Evolutionary conservation across 2,797 vertebrate species (phyloP).

Genomic region (Galaxias olidus): DNA sequence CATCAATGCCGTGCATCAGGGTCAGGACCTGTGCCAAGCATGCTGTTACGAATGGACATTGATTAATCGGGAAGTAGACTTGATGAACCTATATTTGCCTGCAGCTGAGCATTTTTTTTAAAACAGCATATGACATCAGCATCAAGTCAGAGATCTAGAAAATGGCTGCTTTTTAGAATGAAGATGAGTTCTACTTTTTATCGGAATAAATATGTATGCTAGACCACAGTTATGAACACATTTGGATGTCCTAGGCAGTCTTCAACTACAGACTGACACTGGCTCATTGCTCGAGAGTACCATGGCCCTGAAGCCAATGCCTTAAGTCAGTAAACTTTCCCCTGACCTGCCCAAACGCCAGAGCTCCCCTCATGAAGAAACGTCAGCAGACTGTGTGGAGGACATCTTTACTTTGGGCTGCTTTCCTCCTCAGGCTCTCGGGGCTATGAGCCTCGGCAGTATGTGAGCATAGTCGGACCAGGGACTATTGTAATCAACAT

Average conservation of each 20-base stretch:
- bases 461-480: constrained; percentile 60
- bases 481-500: constrained; percentile 41
- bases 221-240: not conserved
- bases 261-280: not conserved
- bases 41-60: too few species aligned
- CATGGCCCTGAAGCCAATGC: not conserved
- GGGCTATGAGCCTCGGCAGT: constrained; percentile 59
- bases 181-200: too few species aligned
- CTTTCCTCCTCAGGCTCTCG: constrained; percentile 41
- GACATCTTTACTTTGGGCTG: constrained; percentile 54
- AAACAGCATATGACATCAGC: too few species aligned
- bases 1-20: too few species aligned
- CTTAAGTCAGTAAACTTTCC: constrained; percentile 25
- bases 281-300: not conserved
- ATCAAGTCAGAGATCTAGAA: too few species aligned
- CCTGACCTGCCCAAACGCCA: constrained; percentile 71
- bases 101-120: too few species aligned
- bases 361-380: constrained; percentile 51
- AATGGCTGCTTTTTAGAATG: too few species aligned
- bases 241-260: not conserved
- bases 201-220: not conserved
- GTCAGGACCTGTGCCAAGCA: too few species aligned
- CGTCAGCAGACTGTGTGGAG: constrained; percentile 41
- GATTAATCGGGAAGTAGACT: too few species aligned
- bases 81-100: too few species aligned